Percentiles rank a stretch among this genome's conserved stretches.
Conservation (phyloP, 2,888 invertebrate species). For the Beris chalybata region DNA sequence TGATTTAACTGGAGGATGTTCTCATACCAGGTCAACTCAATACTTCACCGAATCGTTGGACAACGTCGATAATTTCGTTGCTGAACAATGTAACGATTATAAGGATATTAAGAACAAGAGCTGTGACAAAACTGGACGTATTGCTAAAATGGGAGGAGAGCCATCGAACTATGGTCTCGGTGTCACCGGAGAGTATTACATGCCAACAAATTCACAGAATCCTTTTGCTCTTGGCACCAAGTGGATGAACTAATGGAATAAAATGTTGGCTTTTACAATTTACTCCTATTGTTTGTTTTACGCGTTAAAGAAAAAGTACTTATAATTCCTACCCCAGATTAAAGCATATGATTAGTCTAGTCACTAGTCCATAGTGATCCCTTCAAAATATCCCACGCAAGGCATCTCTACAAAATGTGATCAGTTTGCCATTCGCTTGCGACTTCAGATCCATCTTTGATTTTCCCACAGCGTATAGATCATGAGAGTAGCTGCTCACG, state of each 20-base stretch:
- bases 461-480: no score
- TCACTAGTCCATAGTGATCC: no score
- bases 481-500: no score
- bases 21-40: conserved; percentile 55
- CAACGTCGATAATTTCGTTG: conserved; percentile 44
- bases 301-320: no score
- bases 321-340: no score
- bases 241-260: neutral
- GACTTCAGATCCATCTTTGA: no score
- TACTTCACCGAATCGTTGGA: conserved; percentile 57
- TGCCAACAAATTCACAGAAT: conserved; percentile 23
- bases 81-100: conserved; percentile 44
- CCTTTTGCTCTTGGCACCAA: conserved; percentile 20
- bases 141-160: conserved; percentile 47
- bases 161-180: conserved; percentile 38
- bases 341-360: no score
- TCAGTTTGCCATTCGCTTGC: no score
- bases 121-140: conserved; percentile 39
- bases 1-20: conserved; percentile 52
- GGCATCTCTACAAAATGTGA: no score
- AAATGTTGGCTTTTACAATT: no score
- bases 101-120: conserved; percentile 47
- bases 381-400: no score
- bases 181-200: conserved; percentile 22
- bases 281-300: no score